phyloP scores from a whole-genome alignment of 2,888 invertebrate genomes.

The Galerucella pusilla region DNA sequence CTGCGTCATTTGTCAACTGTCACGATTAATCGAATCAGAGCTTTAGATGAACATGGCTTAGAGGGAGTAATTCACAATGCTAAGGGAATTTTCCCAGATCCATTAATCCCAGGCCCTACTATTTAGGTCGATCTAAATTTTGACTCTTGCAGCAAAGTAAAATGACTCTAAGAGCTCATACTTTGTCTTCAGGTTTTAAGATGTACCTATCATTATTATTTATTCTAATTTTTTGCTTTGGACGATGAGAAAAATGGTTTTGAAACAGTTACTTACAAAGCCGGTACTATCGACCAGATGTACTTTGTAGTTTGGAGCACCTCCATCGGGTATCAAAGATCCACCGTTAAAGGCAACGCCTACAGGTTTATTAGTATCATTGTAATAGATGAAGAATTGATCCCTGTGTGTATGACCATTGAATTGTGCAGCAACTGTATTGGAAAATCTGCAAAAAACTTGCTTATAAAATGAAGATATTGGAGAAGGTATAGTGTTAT shows the following conservation, averaged over 20 bases:
- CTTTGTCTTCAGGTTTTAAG: too few species aligned
- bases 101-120: too few species aligned
- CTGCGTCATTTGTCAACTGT: too few species aligned
- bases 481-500: too few species aligned
- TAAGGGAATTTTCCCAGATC: too few species aligned
- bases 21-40: too few species aligned
- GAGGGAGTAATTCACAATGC: too few species aligned
- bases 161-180: neutral
- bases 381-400: constrained; percentile 78
- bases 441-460: constrained; percentile 71
- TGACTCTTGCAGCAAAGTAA: neutral
- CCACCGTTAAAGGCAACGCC: constrained; percentile 85
- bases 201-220: too few species aligned
- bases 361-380: constrained; percentile 68
- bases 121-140: too few species aligned
- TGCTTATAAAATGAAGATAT: neutral
- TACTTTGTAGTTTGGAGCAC: constrained; percentile 68
- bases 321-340: constrained; percentile 79
- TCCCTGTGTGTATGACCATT: constrained; percentile 86
- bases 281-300: constrained; percentile 50
- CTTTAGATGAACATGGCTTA: too few species aligned
- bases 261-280: constrained; percentile 47
- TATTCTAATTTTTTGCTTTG: too few species aligned
- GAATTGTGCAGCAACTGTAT: constrained; percentile 85
- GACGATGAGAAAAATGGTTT: too few species aligned